phyloP scores from a whole-genome alignment of 2,888 invertebrate genomes.

The Unio delphinus region DNA sequence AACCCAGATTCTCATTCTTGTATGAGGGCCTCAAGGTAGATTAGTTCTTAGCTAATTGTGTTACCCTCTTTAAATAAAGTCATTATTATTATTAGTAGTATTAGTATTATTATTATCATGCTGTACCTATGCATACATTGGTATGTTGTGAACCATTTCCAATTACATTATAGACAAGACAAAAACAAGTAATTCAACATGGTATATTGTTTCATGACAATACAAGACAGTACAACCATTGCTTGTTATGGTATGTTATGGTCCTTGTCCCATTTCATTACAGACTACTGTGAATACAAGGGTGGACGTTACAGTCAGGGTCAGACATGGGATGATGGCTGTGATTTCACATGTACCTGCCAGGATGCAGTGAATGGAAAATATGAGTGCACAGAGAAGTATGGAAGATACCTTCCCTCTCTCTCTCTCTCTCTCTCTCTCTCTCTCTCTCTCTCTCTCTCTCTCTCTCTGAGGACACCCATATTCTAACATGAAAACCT shows the following conservation, averaged over 20 bases:
- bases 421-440: not conserved
- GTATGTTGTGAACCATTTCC: not conserved
- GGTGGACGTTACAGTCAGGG: constrained; percentile 37
- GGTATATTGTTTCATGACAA: not conserved
- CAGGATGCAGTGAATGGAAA: constrained; percentile 31
- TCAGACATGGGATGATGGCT: constrained; percentile 45
- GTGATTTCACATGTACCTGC: constrained; percentile 42
- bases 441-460: too few relatives aligned
- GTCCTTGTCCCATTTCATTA: constrained; percentile 3
- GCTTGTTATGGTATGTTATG: not conserved
- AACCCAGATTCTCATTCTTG: too few relatives aligned
- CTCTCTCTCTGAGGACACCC: too few relatives aligned
- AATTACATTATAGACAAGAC: constrained; percentile 7
- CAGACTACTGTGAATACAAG: constrained; percentile 38
- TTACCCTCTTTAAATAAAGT: too few relatives aligned
- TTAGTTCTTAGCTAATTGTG: too few relatives aligned
- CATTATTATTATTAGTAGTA: too few relatives aligned
- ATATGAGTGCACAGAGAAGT: constrained; percentile 46
- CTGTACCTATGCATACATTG: not conserved
- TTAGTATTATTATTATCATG: too few relatives aligned
- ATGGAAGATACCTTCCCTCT: constrained; percentile 4
- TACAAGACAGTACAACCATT: not conserved
- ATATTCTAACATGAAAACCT: too few relatives aligned
- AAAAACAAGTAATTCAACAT: not conserved
- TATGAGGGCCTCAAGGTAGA: too few relatives aligned